Evolutionary conservation across 2,888 invertebrate genomes (phyloP).

Genomic region (Minunthozetes semirufus): DNA sequence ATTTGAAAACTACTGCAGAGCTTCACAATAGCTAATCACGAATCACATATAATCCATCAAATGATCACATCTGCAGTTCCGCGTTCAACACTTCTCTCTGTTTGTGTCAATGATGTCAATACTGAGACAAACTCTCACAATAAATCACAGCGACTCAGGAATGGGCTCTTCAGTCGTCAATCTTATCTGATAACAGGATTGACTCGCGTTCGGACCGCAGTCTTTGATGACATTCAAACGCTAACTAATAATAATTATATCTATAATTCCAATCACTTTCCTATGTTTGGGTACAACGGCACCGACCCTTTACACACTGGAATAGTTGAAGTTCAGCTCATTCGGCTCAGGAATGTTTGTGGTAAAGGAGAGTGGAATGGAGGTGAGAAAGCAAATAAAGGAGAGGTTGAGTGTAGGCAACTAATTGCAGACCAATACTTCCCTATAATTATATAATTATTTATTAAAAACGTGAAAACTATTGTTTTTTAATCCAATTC

Average conservation of each 20-base stretch:
- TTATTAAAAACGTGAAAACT: too few species aligned
- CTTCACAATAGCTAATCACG: constrained; percentile 60
- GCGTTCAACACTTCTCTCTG: constrained; percentile 62
- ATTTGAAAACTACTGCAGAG: constrained; percentile 47
- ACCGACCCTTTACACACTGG: not conserved
- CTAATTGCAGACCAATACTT: too few species aligned
- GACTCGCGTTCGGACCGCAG: constrained; percentile 54
- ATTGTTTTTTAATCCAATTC: not conserved
- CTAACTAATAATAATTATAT: not conserved
- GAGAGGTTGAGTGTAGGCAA: too few species aligned
- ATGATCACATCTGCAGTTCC: constrained; percentile 64
- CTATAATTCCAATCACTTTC: not conserved
- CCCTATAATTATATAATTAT: too few species aligned
- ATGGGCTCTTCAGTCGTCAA: constrained; percentile 61
- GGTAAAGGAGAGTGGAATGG: constrained; percentile 64
- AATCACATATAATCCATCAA: constrained; percentile 61
- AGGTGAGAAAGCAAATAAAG: not conserved
- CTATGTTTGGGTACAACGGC: not conserved
- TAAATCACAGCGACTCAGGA: constrained; percentile 53
- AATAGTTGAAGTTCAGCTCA: constrained; percentile 42
- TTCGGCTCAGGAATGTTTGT: constrained; percentile 60
- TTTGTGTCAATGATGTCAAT: constrained; percentile 58
- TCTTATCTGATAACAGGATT: constrained; percentile 66
- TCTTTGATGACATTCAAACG: not conserved
- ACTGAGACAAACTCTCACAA: constrained; percentile 27